These are phyloP conservation scores for Scolopax mira DNA, from an alignment of 2,113 vertebrate species.

Conservation along the genomic window DNA sequence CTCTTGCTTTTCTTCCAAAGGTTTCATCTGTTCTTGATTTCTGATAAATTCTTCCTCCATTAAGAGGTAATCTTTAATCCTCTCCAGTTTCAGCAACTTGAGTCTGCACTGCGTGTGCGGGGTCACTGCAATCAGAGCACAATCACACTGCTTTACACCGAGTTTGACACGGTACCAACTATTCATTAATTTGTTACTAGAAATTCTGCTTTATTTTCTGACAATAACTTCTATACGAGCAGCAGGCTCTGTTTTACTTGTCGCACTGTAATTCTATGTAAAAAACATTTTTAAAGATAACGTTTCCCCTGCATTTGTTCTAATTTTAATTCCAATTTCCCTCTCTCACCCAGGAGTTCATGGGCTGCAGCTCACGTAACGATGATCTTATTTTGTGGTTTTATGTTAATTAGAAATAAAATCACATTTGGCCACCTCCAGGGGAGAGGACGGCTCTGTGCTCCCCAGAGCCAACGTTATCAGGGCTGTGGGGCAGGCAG, in stretches of 20 bases:
- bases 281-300: neutral
- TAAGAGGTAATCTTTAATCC: conserved; percentile 96
- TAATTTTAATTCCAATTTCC: neutral
- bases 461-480: rapidly evolving
- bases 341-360: neutral
- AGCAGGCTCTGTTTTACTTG: neutral
- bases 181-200: neutral
- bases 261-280: neutral
- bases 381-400: neutral
- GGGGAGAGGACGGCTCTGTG: neutral
- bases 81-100: conserved; percentile 92
- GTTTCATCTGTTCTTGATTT: conserved; percentile 99
- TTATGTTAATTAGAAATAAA: neutral
- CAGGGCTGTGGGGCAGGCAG: neutral
- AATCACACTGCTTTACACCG: neutral
- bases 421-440: neutral
- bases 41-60: conserved; percentile 99
- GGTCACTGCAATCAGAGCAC: conserved; percentile 80
- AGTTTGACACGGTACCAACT: neutral
- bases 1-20: conserved; percentile 98
- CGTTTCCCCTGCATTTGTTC: neutral
- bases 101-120: conserved; percentile 97
- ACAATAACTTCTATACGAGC: no score
- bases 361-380: neutral
- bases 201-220: neutral